Base-by-base conservation (phyloP, 1,140 invertebrate species). In the Conopomorpha cramerella region DNA sequence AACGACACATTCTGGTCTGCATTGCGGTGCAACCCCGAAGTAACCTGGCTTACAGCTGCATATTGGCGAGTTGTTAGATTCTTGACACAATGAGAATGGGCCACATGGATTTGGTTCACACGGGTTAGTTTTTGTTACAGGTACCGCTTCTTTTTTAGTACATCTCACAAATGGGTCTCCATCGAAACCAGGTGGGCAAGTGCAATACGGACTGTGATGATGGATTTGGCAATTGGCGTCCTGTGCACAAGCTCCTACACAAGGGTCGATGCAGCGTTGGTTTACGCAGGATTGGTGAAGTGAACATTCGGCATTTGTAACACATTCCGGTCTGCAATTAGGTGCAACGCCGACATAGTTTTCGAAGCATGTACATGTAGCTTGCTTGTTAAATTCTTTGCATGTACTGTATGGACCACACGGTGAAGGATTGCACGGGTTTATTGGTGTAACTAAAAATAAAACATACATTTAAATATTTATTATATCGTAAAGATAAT, bases 291-390 rank as follows among this genome's bases (percentile, higher is more conserved):
- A 81, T 58, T 80, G 81, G 49, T 82, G 78, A 16, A 78, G 67
- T 14, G 84, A 62, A 65, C 88, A 91, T 55, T 90, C 87, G 0
- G 82, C 79, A 51, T 86, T 88, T 2, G 82, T 73, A 8, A 86
- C 60, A 62, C 87, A 90, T 76, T 88, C 85, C 8, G 86, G 86
- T 53, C 82, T 67, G 60, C 90, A 92, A 49, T 85, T 82, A n/a
- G 83, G 74, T 38, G 89, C 88, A 67, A 84, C 84, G 11, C 89
- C 89, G 32, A 81, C 76, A 56, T 87, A 90, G 46, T 85, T 82
- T 16, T 79, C 64, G 27, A 85, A 65, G 61, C 90, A 92, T 6
- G 81, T 79, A 47, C 89, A 92, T 14, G 84, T 70, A 17, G 84
- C 83, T 43, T 81, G 78, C 46, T 86, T 82, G 38, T 82, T 81